Percentiles rank a stretch among this genome's conserved stretches.
Evolutionary conservation across 2,113 vertebrate genomes (phyloP).

Genomic region (Chionodraco myersi): DNA sequence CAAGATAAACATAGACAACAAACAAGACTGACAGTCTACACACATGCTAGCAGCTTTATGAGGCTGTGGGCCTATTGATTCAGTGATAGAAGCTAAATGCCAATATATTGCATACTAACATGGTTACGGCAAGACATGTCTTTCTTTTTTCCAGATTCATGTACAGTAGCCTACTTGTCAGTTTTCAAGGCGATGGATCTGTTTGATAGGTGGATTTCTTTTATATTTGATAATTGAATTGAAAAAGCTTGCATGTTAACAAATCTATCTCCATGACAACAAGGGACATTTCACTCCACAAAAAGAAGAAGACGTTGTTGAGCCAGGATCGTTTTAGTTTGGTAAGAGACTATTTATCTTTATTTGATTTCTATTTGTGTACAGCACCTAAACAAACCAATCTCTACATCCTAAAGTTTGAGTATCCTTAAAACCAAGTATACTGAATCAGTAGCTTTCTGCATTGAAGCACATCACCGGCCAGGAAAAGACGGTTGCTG

Average conservation of each 20-base stretch:
- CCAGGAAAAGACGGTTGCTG: neutral
- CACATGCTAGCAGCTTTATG: too few relatives aligned
- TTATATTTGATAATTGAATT: neutral
- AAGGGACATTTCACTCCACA: neutral
- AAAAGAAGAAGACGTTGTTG: neutral
- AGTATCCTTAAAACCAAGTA: neutral
- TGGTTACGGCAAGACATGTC: too few relatives aligned
- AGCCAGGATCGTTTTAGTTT: neutral
- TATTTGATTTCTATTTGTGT: neutral
- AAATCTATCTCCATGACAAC: neutral
- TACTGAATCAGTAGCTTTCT: neutral
- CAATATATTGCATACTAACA: too few relatives aligned
- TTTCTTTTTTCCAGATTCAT: neutral
- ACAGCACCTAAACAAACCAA: constrained; percentile 1
- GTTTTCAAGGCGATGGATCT: neutral
- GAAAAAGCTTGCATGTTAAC: too few relatives aligned
- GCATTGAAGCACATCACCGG: neutral
- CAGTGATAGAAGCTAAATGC: too few relatives aligned
- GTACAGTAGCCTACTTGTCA: too few relatives aligned
- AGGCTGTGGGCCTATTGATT: too few relatives aligned
- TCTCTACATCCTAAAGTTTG: neutral
- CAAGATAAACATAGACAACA: too few relatives aligned
- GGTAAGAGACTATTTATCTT: neutral
- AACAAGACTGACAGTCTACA: too few relatives aligned
- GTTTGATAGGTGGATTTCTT: neutral